phyloP scores from a whole-genome alignment of 2,797 vertebrate species.

The Chloroceryle amazona region DNA sequence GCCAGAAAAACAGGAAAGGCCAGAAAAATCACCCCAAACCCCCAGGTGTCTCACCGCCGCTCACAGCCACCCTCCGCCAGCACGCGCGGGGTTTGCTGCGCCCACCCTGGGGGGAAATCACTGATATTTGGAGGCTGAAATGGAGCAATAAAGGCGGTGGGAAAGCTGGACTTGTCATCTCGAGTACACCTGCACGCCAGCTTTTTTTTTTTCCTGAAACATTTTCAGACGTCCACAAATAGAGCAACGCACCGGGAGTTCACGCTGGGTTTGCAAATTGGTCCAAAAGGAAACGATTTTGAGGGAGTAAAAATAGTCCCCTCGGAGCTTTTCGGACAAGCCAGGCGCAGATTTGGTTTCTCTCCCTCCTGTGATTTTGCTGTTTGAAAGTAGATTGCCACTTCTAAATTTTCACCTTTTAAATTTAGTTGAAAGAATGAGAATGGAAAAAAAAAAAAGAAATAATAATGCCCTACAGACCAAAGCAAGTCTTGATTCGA shows the following conservation, averaged over 20 bases:
- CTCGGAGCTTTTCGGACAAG: neutral
- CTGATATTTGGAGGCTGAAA: neutral
- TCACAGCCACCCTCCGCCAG: neutral
- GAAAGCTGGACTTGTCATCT: neutral
- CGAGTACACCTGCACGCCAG: neutral
- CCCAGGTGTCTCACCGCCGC: accelerated
- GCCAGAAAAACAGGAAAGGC: slow-evolving; percentile 55
- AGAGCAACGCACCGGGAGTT: accelerated
- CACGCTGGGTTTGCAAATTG: neutral
- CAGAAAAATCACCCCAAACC: neutral
- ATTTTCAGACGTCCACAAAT: neutral
- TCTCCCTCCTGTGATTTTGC: neutral
- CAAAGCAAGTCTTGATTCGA: neutral
- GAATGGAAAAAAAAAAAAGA: neutral
- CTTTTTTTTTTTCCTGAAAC: neutral
- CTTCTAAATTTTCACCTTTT: slow-evolving; percentile 7
- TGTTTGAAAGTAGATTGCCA: neutral
- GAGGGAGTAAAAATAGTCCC: neutral
- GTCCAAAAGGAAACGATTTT: slow-evolving; percentile 17
- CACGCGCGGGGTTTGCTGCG: accelerated
- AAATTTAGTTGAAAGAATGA: neutral
- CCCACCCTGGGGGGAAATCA: neutral
- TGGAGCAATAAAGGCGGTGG: neutral
- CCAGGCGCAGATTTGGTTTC: neutral
- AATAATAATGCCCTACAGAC: neutral